Evolutionary conservation across 2,888 invertebrate species (phyloP).

Genomic region (Amphiduros pacificus): DNA sequence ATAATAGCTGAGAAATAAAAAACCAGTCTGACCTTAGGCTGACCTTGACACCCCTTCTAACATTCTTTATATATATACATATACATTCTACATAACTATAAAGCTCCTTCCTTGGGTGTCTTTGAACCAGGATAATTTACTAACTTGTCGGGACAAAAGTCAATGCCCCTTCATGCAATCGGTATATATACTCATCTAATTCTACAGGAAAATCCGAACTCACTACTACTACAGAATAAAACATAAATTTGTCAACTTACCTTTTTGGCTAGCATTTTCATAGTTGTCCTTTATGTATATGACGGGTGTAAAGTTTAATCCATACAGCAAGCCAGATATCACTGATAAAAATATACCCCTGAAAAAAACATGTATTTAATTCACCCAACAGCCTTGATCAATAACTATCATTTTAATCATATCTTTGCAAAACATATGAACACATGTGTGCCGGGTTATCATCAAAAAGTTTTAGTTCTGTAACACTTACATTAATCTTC

Average conservation of each 20-base stretch:
- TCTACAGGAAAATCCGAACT: no score
- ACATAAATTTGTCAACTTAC: conserved; percentile 31
- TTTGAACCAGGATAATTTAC: no score
- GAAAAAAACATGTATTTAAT: conserved; percentile 24
- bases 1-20: no score
- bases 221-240: no score
- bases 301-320: conserved; percentile 61
- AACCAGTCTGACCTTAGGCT: no score
- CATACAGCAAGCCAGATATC: conserved; percentile 60
- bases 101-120: no score
- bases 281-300: conserved; percentile 60
- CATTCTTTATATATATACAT: no score
- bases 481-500: conserved; percentile 40
- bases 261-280: conserved; percentile 42
- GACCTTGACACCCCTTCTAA: no score
- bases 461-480: neutral
- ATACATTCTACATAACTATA: no score
- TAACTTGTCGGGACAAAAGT: no score
- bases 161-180: no score
- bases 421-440: neutral
- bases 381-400: neutral
- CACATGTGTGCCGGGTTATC: neutral
- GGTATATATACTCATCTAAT: no score
- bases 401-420: neutral
- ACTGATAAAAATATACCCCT: conserved; percentile 59